phyloP scores from a whole-genome alignment of 1,140 invertebrate species.

The Nasonia vitripennis region DNA sequence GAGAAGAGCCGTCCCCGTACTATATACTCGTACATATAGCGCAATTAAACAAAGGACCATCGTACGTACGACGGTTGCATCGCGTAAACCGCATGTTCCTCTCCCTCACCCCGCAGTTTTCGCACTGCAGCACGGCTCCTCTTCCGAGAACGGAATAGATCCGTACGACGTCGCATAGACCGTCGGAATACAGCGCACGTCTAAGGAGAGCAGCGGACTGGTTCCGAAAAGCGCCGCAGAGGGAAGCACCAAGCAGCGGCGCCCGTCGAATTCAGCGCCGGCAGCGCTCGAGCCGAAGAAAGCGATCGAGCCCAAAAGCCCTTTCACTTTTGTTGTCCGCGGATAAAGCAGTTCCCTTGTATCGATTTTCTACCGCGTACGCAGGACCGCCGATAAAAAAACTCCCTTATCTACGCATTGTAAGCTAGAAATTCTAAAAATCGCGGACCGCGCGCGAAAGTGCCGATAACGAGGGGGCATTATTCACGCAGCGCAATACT shows the following conservation, averaged over 20 bases:
- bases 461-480: constrained; percentile 47
- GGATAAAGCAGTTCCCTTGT: constrained; percentile 64
- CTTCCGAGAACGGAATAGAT: too few relatives aligned
- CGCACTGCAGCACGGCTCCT: too few relatives aligned
- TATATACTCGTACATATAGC: constrained; percentile 48
- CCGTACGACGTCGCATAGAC: too few relatives aligned
- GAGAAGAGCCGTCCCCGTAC: neutral
- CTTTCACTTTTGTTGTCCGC: constrained; percentile 60
- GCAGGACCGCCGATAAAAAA: neutral
- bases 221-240: constrained; percentile 57
- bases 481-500: constrained; percentile 46
- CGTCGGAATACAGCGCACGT: too few relatives aligned
- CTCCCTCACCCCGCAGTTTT: neutral
- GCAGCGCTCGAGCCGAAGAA: constrained; percentile 53
- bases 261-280: constrained; percentile 65
- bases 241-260: constrained; percentile 66
- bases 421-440: neutral
- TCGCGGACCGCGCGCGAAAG: neutral
- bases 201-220: too few relatives aligned
- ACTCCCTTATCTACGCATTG: constrained; percentile 19
- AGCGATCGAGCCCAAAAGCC: constrained; percentile 65
- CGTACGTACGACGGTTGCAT: constrained; percentile 55
- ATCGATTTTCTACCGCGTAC: constrained; percentile 35
- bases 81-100: constrained; percentile 35
- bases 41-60: constrained; percentile 69